Percentiles rank a stretch among this genome's conserved stretches.
These are phyloP conservation scores for Poicephalus gulielmi DNA, from an alignment of 2,113 vertebrate species.

Conservation along the genomic window DNA sequence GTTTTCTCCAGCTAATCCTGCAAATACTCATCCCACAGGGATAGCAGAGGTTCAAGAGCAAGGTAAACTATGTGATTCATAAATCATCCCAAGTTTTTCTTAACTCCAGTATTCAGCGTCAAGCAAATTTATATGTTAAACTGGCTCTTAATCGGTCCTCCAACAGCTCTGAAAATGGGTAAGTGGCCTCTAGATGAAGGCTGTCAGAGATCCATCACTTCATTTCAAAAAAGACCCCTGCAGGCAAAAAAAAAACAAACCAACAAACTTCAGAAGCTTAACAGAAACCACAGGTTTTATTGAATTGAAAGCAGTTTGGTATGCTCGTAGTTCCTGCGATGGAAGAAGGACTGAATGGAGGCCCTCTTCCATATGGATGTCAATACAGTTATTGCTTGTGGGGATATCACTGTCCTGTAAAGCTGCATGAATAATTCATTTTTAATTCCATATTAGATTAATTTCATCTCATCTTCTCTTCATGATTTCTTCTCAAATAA, in stretches of 20 bases:
- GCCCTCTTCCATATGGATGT: background rate
- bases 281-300: background rate
- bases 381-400: background rate
- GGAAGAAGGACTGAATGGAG: background rate
- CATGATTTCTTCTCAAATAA: constrained; percentile 25
- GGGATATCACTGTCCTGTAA: background rate
- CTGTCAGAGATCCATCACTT: background rate
- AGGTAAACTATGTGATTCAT: background rate
- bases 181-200: background rate
- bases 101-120: background rate
- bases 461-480: constrained; percentile 13
- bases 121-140: background rate
- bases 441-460: constrained; percentile 33
- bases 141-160: background rate
- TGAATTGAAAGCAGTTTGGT: background rate
- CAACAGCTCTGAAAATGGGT: background rate
- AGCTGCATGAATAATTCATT: constrained; percentile 41
- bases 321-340: background rate
- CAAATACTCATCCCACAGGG: background rate
- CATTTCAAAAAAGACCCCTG: background rate
- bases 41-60: background rate
- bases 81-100: background rate
- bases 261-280: background rate
- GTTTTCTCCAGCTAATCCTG: background rate
- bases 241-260: background rate